Conservation (phyloP, 2,113 vertebrate species). For the Sterna hirundo region DNA sequence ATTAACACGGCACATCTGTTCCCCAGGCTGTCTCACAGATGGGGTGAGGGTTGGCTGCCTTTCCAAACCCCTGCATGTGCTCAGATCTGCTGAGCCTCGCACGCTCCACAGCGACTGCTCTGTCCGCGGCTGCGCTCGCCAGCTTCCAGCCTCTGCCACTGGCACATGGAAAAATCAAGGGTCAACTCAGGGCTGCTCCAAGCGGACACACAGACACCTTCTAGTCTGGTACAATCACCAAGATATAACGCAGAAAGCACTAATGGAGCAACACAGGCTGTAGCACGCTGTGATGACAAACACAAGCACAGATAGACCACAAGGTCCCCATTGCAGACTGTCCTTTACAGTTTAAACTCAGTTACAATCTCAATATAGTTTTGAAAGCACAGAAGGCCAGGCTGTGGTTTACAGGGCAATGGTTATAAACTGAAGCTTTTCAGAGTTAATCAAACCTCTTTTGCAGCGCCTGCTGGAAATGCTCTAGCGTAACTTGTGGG, state of each 20-base stretch:
- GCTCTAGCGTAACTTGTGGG: conserved; percentile 21
- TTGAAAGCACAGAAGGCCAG: not conserved
- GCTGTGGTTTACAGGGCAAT: not conserved
- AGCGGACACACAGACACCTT: not conserved
- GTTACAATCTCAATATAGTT: not conserved
- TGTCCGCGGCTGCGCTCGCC: rapidly evolving
- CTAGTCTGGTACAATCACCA: not conserved
- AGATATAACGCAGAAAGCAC: not conserved
- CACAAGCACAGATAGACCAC: not conserved
- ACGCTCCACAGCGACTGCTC: not conserved
- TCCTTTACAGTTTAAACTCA: not conserved
- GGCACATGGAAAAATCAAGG: not conserved
- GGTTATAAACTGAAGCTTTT: not conserved
- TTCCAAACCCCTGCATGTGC: not conserved
- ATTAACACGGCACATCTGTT: conserved; percentile 6
- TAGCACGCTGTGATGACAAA: not conserved
- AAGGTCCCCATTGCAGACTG: not conserved
- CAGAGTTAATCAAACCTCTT: conserved; percentile 19
- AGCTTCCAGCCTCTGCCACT: not conserved
- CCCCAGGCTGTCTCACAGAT: not conserved
- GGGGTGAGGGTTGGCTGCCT: not conserved
- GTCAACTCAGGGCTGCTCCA: not conserved
- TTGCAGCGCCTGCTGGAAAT: conserved; percentile 42
- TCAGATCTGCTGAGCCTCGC: not conserved
- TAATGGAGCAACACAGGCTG: not conserved